phyloP scores from a whole-genome alignment of 2,888 invertebrate genomes.

The Tipula vernalis region DNA sequence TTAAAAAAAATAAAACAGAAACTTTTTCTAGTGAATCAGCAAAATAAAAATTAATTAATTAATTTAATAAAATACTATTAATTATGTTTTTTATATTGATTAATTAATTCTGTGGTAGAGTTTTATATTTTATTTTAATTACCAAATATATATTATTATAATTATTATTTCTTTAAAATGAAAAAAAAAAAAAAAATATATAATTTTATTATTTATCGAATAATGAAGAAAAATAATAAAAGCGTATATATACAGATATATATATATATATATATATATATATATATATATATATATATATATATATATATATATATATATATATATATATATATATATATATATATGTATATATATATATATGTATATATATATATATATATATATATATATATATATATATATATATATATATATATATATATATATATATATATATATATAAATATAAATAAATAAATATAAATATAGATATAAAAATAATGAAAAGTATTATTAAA shows the following conservation, averaged over 20 bases:
- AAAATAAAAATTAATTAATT: background rate
- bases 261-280: background rate
- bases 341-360: background rate
- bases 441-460: conserved; percentile 1
- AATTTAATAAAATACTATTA: background rate
- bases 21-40: background rate
- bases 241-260: background rate
- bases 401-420: too few species aligned
- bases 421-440: background rate
- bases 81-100: background rate
- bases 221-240: background rate
- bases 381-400: background rate
- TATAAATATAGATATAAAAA: background rate
- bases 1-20: background rate
- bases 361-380: background rate
- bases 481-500: background rate
- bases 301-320: background rate
- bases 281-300: background rate
- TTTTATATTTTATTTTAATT: background rate
- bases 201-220: conserved; percentile 4
- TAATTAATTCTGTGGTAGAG: background rate
- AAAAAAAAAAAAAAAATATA: background rate
- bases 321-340: background rate
- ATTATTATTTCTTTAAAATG: background rate
- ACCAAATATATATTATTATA: background rate